A percentile compares a stretch with the other conserved stretches of the same genome.
Evolutionary conservation across 2,888 invertebrate species (phyloP).

Genomic region (Ferrisia virgata): DNA sequence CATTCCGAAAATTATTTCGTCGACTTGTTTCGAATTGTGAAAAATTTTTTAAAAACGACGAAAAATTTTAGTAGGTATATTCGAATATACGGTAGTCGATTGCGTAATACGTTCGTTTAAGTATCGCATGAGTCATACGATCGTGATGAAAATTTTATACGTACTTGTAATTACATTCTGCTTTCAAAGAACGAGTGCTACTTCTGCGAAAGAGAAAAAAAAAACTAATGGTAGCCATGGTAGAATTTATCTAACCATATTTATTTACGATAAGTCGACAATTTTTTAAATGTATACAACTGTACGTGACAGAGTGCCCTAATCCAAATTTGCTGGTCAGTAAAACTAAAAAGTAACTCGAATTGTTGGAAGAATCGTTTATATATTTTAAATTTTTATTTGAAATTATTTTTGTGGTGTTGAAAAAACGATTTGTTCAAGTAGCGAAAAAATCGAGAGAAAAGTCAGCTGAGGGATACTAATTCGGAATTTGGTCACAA

Average conservation of each 20-base stretch:
- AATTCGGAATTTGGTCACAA: no score
- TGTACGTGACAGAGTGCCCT: no score
- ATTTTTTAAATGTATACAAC: background rate
- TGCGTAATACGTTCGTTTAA: background rate
- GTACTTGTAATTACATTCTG: background rate
- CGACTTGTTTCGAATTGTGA: background rate
- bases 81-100: background rate
- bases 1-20: background rate
- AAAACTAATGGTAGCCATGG: background rate
- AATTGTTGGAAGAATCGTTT: no score
- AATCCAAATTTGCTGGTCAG: no score
- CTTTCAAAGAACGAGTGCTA: background rate
- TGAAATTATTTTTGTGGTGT: no score
- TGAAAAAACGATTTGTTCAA: no score
- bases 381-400: no score
- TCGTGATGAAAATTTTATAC: conserved; percentile 3
- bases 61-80: background rate
- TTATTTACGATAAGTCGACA: background rate
- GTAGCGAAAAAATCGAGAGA: no score
- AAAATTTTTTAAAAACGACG: background rate
- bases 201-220: background rate
- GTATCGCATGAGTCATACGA: background rate
- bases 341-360: no score
- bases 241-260: background rate
- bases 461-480: no score